These are phyloP conservation scores for Rhabdomys dilectus DNA, from an alignment of 2,113 vertebrate species.

Conservation along the genomic window DNA sequence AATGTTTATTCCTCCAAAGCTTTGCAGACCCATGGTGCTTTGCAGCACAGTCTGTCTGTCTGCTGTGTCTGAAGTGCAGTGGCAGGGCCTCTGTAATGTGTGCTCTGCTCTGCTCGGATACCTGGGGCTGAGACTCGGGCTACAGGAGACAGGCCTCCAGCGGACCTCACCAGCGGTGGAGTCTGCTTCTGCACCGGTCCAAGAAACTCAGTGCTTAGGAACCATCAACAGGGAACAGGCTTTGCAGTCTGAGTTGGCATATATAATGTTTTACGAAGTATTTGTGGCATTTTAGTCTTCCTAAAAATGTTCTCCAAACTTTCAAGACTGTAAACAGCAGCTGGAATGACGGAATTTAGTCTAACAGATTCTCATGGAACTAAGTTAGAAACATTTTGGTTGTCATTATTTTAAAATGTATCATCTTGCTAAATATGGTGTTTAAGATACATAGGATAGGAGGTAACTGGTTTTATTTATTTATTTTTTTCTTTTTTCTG, in stretches of 20 bases:
- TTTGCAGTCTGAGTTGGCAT: neutral
- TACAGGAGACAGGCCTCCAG: neutral
- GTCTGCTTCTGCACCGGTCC: neutral
- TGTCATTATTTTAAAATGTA: neutral
- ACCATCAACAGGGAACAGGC: neutral
- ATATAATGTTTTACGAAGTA: neutral
- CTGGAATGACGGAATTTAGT: neutral
- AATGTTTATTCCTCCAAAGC: slow-evolving; percentile 87
- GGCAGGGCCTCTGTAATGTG: neutral
- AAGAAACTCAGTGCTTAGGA: neutral
- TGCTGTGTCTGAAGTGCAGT: rapidly evolving
- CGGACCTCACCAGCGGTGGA: neutral
- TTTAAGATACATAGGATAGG: neutral
- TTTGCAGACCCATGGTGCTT: slow-evolving; percentile 72
- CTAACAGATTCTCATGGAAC: neutral
- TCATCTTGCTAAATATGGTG: neutral
- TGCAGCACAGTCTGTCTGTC: slow-evolving; percentile 1
- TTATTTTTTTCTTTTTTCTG: neutral
- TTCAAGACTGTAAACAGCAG: neutral
- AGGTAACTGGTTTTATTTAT: neutral
- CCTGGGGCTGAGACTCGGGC: neutral
- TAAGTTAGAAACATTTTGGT: neutral
- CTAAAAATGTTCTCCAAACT: neutral
- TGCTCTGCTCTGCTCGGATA: neutral
- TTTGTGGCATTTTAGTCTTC: neutral